Evolutionary conservation across 2,888 invertebrate species (phyloP), one percentile per base, ranked within the genome.

Genomic region (Furcula furcula): DNA sequence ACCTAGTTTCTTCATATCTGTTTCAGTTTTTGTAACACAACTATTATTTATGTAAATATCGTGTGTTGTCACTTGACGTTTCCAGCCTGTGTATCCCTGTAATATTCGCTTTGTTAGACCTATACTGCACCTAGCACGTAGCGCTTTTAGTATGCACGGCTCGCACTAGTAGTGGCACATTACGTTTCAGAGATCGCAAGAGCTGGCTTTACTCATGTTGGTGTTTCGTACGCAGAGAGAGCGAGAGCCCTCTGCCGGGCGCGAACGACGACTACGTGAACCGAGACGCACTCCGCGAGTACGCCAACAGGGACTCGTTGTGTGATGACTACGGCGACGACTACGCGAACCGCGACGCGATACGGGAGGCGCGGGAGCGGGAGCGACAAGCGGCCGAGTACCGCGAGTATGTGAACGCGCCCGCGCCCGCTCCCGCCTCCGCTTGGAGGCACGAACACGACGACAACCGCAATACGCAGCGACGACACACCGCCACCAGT

Each of bases 201-300:
- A 72, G 73, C 60, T 80, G 83, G 83, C 70, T 78, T 78, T 69
- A 76, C 72, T 82, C 78, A 83, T 84, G 82, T 83, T 84, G 85
- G 70, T 86, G 84, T 85, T 84, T 83, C 73, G 69, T 83, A 77
- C 80, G 78, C 86, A 87, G 88, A 83, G 87, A 87, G 75, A 79
- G 79, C 74, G 82, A 81, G 68, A 86, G 86, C 61, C 85, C 88
- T 51, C 73, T 81, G 56, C 76, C 82, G 59, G 51, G 73, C 20
- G 52, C 76, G 33, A 73, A 79, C 75, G 88, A 87, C 60, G 86
- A 87, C 72, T 88, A 88, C 77, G 87, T 83, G 40, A 88, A 88
- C 53, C 68, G 86, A 9, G 88, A 87, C 47, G 87, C 75, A 34
- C 45, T 85, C 9, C 71, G 87, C 4, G 88, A 85, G 46, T 88